Evolutionary conservation across 2,888 invertebrate genomes (phyloP), one percentile per base, ranked within the genome.

Genomic region (Drosophila nr. perissopoda): DNA sequence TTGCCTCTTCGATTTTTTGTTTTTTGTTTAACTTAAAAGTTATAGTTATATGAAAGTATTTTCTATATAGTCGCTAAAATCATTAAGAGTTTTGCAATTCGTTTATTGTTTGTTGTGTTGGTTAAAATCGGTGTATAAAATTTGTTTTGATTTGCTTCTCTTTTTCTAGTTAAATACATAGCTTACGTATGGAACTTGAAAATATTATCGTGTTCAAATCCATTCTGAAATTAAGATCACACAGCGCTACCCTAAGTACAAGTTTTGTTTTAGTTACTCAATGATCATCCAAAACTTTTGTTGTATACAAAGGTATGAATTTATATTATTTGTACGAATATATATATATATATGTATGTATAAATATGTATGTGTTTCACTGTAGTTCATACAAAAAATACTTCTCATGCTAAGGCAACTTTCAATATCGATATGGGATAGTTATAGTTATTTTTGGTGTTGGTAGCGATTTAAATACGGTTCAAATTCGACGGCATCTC

Each of bases 371-470:
- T 61, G 56, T 60, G 56, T 60, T 67, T 49, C 59, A 38, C 33
- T 54, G 58, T 74, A 65, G 63, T 52, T 82, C 75, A 81, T 84
- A 82, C 79, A 83, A 87, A 90, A 87, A 81, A 87, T 83, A 89
- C 80, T 52, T 83, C 79, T 87, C 81, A 82, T 90, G 91, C 91
- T 92, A 92, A 92, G 92, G 92, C 92, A 92, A 91, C 91, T 91
- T 90, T 92, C 86, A 91, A 91, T 92, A 91, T 92, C 90, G 92
- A 92, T 92, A 92, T 92, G 92, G 91, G 83, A 76, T 89, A 81
- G 83, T 81, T 84, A 70, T 74, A 31, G 10, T 31, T 31, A 31
- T 31, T 31, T 62, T 70, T 64, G 57, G 70, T 70, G 62, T 77
- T 67, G 57, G 52, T 70, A 48, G 42, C 62, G 58, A 27, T 46